A percentile compares a stretch with the other conserved stretches of the same genome.
Evolutionary conservation across 2,888 invertebrate genomes (phyloP).

Genomic region (Cantharis lateralis): DNA sequence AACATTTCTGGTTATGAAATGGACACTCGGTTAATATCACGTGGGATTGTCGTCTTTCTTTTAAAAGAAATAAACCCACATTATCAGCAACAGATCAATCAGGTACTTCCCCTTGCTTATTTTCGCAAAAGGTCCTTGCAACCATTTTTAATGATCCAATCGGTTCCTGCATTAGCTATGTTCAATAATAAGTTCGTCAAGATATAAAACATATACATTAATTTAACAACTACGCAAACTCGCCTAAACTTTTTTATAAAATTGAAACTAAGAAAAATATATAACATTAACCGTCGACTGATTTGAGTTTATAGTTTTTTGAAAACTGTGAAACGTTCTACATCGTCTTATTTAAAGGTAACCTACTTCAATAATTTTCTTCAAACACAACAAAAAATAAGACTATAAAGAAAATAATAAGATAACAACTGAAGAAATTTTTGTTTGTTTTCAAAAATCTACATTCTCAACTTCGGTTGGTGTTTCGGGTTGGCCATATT

Average conservation of each 20-base stretch:
- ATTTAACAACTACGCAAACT: conserved; percentile 25
- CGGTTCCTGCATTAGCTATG: background rate
- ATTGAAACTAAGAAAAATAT: conserved; percentile 25
- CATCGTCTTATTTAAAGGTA: background rate
- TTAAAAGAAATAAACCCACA: background rate
- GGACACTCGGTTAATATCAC: conserved; percentile 1
- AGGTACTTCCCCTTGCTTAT: background rate
- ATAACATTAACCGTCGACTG: conserved; percentile 5
- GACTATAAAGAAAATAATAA: background rate
- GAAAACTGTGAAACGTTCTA: conserved; percentile 11
- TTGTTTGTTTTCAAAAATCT: conserved; percentile 47
- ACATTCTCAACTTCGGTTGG: conserved; percentile 55
- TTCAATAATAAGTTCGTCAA: background rate
- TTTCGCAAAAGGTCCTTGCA: background rate
- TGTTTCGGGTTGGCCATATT: conserved; percentile 54
- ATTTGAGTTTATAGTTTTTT: conserved; percentile 11
- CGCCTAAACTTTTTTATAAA: conserved; percentile 26
- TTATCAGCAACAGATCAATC: background rate
- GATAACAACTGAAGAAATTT: background rate
- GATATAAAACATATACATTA: background rate
- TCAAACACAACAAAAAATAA: conserved; percentile 4
- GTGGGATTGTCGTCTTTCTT: background rate
- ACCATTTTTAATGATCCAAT: background rate
- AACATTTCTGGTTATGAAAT: conserved; percentile 5
- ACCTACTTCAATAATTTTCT: background rate